phyloP scores from a whole-genome alignment of 2,797 vertebrate genomes.

The Enteromius fasciolatus region DNA sequence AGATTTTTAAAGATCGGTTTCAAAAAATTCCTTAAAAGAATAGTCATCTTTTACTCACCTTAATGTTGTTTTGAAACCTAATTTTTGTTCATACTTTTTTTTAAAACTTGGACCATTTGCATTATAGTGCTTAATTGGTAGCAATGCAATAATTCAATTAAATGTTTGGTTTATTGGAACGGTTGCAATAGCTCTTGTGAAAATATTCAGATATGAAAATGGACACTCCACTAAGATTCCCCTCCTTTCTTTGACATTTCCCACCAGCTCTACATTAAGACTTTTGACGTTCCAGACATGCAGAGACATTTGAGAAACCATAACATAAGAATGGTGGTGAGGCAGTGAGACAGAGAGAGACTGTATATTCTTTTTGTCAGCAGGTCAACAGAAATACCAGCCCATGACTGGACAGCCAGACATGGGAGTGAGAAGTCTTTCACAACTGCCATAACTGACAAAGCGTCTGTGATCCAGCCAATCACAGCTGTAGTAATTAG shows the following conservation, averaged over 20 bases:
- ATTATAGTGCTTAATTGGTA: neutral
- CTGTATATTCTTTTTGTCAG: conserved; percentile 73
- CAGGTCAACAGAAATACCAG: conserved; percentile 83
- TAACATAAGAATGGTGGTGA: conserved; percentile 79
- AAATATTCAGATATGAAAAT: conserved; percentile 91
- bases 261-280: conserved; percentile 92
- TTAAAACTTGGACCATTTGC: neutral
- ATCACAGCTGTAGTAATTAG: conserved; percentile 67
- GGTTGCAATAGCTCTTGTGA: neutral
- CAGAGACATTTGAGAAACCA: conserved; percentile 92
- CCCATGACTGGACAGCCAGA: conserved; percentile 76
- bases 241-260: conserved; percentile 85
- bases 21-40: neutral
- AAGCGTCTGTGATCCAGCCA: conserved; percentile 79
- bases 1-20: neutral
- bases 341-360: conserved; percentile 78
- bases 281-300: conserved; percentile 82
- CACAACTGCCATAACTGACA: conserved; percentile 84
- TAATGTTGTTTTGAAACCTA: neutral
- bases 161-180: neutral
- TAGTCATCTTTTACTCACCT: neutral
- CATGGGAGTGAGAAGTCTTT: conserved; percentile 78
- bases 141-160: neutral
- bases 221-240: conserved; percentile 87
- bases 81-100: neutral